Evolutionary conservation across 2,113 vertebrate species (phyloP), one percentile per base, ranked within the genome.

Genomic region (Nothoprocta perdicaria): DNA sequence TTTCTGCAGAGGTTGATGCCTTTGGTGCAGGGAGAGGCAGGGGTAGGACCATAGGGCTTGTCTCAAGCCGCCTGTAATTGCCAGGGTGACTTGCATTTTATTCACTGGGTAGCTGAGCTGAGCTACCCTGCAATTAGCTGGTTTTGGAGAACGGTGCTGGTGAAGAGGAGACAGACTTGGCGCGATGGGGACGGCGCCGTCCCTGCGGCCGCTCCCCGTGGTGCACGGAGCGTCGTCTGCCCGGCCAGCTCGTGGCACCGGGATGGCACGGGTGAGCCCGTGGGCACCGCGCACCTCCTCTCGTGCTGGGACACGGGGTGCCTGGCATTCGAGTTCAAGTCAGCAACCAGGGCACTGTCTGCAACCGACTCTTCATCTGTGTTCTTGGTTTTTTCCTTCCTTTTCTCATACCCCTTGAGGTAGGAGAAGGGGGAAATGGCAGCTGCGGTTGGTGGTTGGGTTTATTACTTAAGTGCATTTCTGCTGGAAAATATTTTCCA

Each of bases 41-140:
- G 16, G 52, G 41, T 75, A 50, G 5, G 58, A 9, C 21, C 38
- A 14, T 71, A 5, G 14, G 9, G 66, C 43, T 77, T 73, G 74
- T 62, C 80, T 84, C 53, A 45, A 76, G 40, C 80, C 80, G 88
- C 74, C 45, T 86, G 69, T 33, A 81, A 61, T 93, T 66, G 81
- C 40, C 71, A 24, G 21, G 35, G 38, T 27, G 84, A 86, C 55
- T 86, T 41, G 3, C 18, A 19, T 69, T 86, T 95, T 76, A 15
- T 22, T 88, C 66, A 16, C 41, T 81, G 22, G n/a, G 8, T 50
- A 69, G 46, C 9, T 26, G 2, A 10, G 6, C 48, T 66, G 74
- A 10, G 14, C 33, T 88, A 38, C 17, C n/a, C 33, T 71, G 50
- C 53, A 31, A 5, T 79, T 81, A 77, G 41, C 24, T 73, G 15